These are phyloP conservation scores for mouse (Mus musculus) DNA, from an alignment of 2,113 vertebrate species.

Conservation along the genomic window GRCm39 chr15:93352001-93352500, in stretches of 20 bases:
- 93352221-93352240: neutral
- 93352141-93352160: neutral
- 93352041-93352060: neutral
- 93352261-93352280: conserved; percentile 5
- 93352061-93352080: neutral
- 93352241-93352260: neutral
- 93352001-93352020: neutral
- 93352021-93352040: neutral
- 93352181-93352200: neutral
- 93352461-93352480: neutral
- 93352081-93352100: neutral
- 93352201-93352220: neutral
- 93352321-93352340: conserved; percentile 48
- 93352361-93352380: conserved; percentile 42
- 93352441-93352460: neutral
- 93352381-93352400: neutral
- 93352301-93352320: conserved; percentile 62
- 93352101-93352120: neutral
- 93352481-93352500: neutral
- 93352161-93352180: neutral
- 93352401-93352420: conserved; percentile 29
- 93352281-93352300: neutral
- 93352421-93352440: neutral
- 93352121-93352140: neutral
- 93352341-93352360: neutral